Evolutionary conservation across 37 sponge, comb jelly and placozoan genomes (phyloP).

Genomic region (Lycopodina hypogea): DNA sequence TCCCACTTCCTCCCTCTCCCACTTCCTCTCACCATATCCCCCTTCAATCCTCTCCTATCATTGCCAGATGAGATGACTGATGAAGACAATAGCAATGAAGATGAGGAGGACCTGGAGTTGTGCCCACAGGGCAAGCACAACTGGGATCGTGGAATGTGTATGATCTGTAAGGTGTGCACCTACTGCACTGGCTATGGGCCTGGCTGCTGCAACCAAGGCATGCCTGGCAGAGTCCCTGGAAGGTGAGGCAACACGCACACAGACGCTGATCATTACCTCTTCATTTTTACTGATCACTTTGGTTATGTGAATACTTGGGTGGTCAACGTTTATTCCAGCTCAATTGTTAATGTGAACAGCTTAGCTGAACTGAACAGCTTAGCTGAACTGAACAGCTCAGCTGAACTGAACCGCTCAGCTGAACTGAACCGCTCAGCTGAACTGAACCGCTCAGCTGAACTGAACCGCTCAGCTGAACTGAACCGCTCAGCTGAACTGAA

Average conservation of each 20-base stretch:
- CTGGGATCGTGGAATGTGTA: slow-evolving; percentile 72
- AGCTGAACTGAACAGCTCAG: too few relatives aligned
- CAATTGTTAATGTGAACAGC: too few relatives aligned
- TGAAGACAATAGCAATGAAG: slow-evolving; percentile 29
- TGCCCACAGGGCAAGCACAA: slow-evolving; percentile 73
- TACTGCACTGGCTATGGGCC: slow-evolving; percentile 95
- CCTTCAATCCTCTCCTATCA: not conserved
- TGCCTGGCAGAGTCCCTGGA: slow-evolving; percentile 74
- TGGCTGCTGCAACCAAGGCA: slow-evolving; percentile 83
- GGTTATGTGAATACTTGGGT: not conserved
- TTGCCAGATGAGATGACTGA: not conserved
- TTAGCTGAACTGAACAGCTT: too few relatives aligned
- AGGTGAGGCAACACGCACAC: too few relatives aligned
- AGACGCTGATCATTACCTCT: not conserved
- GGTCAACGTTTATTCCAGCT: not conserved
- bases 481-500: too few relatives aligned
- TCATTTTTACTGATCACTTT: not conserved
- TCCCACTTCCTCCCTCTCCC: not conserved
- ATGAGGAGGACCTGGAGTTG: slow-evolving; percentile 61
- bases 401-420: too few relatives aligned
- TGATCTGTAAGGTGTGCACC: slow-evolving; percentile 83
- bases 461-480: too few relatives aligned
- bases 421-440: too few relatives aligned
- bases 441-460: too few relatives aligned
- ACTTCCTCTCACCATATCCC: not conserved